These are phyloP conservation scores for Budorcas taxicolor DNA, from an alignment of 2,113 vertebrate genomes.

Conservation along the genomic window DNA sequence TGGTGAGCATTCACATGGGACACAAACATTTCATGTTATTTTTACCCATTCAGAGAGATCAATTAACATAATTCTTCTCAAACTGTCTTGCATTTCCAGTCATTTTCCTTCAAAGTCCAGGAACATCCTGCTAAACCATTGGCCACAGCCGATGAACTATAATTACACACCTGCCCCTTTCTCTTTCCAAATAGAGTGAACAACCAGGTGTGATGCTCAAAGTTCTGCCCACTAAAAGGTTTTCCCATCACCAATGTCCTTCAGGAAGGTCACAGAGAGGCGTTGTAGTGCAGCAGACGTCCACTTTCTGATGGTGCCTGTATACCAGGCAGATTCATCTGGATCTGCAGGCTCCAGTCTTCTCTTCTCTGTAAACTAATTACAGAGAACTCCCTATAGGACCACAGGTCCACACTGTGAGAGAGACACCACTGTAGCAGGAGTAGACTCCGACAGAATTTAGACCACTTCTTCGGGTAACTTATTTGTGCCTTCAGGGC, in stretches of 20 bases:
- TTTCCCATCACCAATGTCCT: not conserved
- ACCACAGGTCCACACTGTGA: not conserved
- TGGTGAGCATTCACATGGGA: not conserved
- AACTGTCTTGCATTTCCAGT: not conserved
- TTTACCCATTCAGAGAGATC: not conserved
- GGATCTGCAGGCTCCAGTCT: not conserved
- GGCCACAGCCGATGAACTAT: not conserved
- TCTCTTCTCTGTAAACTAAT: not conserved
- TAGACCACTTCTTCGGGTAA: not conserved
- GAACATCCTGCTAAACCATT: not conserved
- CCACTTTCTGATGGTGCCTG: not conserved
- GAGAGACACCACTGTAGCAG: too few species aligned
- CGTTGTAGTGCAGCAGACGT: rapidly evolving
- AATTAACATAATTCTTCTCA: not conserved
- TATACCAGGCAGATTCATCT: not conserved
- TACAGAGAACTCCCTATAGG: not conserved
- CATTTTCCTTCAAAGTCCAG: not conserved
- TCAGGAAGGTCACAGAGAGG: not conserved
- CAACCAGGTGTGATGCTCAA: not conserved
- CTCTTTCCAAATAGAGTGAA: not conserved
- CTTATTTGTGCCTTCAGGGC: not conserved
- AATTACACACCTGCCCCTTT: not conserved
- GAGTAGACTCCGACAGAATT: too few species aligned
- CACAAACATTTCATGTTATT: not conserved
- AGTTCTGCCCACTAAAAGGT: not conserved